Evolutionary conservation across 2,113 vertebrate species (phyloP).

Genomic region (Hippopotamus amphibius): DNA sequence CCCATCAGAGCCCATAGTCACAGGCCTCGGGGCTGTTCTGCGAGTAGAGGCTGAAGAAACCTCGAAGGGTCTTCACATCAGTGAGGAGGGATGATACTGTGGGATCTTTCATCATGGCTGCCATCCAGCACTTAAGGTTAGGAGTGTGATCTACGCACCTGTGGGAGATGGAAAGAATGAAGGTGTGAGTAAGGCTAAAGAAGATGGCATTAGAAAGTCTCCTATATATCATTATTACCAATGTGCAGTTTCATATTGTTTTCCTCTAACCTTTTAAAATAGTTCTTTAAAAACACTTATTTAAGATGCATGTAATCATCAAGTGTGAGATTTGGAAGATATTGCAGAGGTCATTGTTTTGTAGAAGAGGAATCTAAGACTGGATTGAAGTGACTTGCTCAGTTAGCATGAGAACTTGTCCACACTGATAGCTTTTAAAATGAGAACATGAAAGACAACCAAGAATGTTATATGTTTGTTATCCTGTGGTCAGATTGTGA

Average conservation of each 20-base stretch:
- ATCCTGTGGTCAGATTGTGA: background rate
- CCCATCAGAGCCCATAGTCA: conserved; percentile 90
- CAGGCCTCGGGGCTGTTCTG: conserved; percentile 89
- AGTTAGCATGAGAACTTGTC: background rate
- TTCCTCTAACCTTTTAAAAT: conserved; percentile 6
- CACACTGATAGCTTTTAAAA: background rate
- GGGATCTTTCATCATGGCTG: conserved; percentile 90
- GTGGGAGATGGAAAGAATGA: conserved; percentile 72
- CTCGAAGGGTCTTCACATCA: conserved; percentile 81
- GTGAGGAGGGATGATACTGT: conserved; percentile 86
- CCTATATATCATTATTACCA: background rate
- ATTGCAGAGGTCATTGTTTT: background rate
- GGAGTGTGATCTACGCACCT: conserved; percentile 87
- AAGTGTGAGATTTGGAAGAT: background rate
- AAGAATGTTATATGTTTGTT: background rate
- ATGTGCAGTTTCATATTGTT: conserved; percentile 56
- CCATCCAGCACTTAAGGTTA: conserved; percentile 90
- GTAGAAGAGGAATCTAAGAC: background rate
- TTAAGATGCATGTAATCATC: background rate
- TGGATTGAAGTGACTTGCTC: background rate
- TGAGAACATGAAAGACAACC: conserved; percentile 8
- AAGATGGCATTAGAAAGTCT: conserved; percentile 4
- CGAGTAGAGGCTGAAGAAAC: conserved; percentile 85
- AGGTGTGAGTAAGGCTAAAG: background rate
- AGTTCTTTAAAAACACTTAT: background rate